Conservation (phyloP, 2,113 vertebrate species). For the Halcyon senegalensis region DNA sequence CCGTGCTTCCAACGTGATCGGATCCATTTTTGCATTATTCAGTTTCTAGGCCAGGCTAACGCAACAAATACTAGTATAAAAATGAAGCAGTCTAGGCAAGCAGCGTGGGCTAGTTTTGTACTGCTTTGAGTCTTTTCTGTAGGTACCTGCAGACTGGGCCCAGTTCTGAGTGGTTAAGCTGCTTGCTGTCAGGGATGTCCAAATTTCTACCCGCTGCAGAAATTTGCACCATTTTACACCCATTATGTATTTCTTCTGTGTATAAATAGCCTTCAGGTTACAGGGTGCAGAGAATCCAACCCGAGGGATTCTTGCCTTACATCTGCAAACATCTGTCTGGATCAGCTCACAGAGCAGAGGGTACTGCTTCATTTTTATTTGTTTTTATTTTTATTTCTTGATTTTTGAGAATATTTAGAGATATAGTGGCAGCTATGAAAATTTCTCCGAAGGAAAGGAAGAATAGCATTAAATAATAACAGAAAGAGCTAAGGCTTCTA, state of each 20-base stretch:
- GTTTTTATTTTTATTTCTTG: not conserved
- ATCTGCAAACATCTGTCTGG: not conserved
- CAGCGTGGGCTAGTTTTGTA: fast-evolving
- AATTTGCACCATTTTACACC: not conserved
- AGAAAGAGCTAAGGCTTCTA: not conserved
- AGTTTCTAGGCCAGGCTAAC: not conserved
- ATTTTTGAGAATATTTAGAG: not conserved
- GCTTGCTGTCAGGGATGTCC: not conserved
- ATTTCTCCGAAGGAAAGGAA: not conserved
- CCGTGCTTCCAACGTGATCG: not conserved
- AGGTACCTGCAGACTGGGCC: not conserved
- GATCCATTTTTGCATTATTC: not conserved
- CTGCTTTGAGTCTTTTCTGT: not conserved
- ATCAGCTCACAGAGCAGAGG: not conserved
- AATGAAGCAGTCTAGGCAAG: not conserved
- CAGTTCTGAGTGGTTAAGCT: not conserved
- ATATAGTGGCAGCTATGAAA: not conserved
- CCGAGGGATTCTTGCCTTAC: not conserved
- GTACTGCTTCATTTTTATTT: not conserved
- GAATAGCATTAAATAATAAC: not conserved
- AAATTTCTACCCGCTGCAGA: too few relatives aligned
- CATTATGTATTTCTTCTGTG: fast-evolving
- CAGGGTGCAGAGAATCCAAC: not conserved
- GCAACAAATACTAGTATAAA: not conserved
- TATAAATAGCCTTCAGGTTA: not conserved